Evolutionary conservation across 2,113 vertebrate species (phyloP).

Genomic region (Sinocyclocheilus rhinocerous): DNA sequence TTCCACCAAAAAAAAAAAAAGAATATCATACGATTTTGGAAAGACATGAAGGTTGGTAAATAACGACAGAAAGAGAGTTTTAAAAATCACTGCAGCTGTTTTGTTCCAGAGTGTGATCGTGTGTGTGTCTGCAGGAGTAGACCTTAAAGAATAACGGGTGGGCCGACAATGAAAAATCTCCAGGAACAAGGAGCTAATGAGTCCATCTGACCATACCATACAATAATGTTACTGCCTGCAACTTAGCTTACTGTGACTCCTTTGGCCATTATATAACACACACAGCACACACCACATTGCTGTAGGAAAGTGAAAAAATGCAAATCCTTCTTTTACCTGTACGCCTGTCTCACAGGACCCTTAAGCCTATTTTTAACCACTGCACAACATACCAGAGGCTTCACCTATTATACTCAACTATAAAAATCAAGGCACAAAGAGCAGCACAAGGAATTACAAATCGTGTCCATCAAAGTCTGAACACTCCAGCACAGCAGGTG

Average conservation of each 20-base stretch:
- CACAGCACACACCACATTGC: neutral
- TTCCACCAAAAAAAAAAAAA: neutral
- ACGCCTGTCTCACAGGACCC: neutral
- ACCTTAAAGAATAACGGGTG: neutral
- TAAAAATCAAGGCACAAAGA: conserved; percentile 42
- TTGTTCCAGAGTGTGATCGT: neutral
- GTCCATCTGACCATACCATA: neutral
- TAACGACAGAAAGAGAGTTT: neutral
- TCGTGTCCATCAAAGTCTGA: conserved; percentile 40
- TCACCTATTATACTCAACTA: conserved; percentile 3
- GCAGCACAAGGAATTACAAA: conserved; percentile 30
- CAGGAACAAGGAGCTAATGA: conserved; percentile 15
- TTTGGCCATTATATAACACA: neutral
- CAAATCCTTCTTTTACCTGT: conserved; percentile 13
- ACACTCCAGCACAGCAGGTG: conserved; percentile 16
- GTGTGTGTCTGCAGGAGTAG: conserved; percentile 1
- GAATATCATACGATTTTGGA: neutral
- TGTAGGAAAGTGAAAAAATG: conserved; percentile 1
- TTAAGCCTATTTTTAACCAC: conserved; percentile 22
- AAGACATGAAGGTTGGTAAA: neutral
- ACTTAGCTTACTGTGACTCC: neutral
- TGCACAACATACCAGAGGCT: neutral
- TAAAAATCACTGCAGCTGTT: conserved; percentile 2
- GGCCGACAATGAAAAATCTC: neutral
- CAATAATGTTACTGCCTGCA: neutral